A percentile compares a stretch with the other conserved stretches of the same genome.
Evolutionary conservation across 2,888 invertebrate genomes (phyloP).

Genomic region (Melinaea menophilus): DNA sequence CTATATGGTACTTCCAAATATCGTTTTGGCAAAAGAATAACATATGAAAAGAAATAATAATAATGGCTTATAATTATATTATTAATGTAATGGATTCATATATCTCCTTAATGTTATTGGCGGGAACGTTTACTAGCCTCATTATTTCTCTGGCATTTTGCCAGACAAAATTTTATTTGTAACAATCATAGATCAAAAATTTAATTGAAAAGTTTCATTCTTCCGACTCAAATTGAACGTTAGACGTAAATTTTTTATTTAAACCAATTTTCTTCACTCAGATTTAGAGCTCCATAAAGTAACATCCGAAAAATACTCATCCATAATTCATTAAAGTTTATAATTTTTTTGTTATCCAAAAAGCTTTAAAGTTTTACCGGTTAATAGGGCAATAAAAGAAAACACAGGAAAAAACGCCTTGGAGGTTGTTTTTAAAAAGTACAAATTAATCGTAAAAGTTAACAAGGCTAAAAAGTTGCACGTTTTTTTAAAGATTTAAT

Average conservation of each 20-base stretch:
- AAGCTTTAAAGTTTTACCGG: slow-evolving; percentile 56
- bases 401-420: slow-evolving; percentile 51
- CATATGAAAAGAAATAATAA: too few relatives aligned
- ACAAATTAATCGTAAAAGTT: slow-evolving; percentile 52
- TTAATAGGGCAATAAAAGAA: slow-evolving; percentile 70
- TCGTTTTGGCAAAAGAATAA: too few relatives aligned
- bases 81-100: neutral
- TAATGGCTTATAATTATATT: too few relatives aligned
- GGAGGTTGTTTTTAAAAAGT: slow-evolving; percentile 39
- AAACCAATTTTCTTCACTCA: slow-evolving; percentile 59
- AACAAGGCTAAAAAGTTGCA: slow-evolving; percentile 30
- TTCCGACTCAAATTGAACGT: slow-evolving; percentile 9
- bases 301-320: slow-evolving; percentile 63
- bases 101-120: slow-evolving; percentile 4
- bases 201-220: slow-evolving; percentile 18
- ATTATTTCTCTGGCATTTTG: slow-evolving; percentile 20
- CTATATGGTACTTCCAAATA: too few relatives aligned
- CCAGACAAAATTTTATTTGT: slow-evolving; percentile 14
- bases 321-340: slow-evolving; percentile 74
- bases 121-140: slow-evolving; percentile 8
- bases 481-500: slow-evolving; percentile 9
- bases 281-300: slow-evolving; percentile 67
- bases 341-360: slow-evolving; percentile 59
- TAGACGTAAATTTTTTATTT: slow-evolving; percentile 41
- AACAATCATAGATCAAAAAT: slow-evolving; percentile 25